A percentile compares a stretch with the other conserved stretches of the same genome.
Evolutionary conservation across 35 echinoderm and acorn worm species (phyloP).

Genomic region (Ophioderma brevispina): DNA sequence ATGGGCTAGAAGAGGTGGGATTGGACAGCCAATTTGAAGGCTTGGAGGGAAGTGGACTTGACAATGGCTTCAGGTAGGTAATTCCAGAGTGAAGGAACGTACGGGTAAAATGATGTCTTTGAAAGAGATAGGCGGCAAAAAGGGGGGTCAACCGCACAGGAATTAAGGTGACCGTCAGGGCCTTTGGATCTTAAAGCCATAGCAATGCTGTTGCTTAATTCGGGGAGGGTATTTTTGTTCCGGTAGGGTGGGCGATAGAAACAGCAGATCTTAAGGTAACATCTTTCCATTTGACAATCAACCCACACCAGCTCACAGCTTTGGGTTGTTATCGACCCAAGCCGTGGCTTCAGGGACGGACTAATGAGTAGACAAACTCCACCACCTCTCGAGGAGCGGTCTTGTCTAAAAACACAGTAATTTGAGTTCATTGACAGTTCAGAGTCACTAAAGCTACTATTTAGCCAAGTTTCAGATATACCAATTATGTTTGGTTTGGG

Average conservation of each 20-base stretch:
- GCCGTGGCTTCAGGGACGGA: background rate
- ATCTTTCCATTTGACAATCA: background rate
- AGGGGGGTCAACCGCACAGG: no score
- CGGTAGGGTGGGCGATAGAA: background rate
- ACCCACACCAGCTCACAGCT: background rate
- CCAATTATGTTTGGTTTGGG: background rate
- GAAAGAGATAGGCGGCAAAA: no score
- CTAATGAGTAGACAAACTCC: background rate
- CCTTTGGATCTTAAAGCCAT: background rate
- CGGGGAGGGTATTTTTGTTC: background rate
- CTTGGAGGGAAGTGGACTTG: no score
- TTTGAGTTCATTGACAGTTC: background rate
- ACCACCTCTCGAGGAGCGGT: background rate
- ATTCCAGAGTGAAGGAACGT: no score
- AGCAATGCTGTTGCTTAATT: background rate
- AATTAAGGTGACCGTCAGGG: no score
- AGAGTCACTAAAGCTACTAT: conserved; percentile 4
- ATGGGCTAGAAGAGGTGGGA: no score
- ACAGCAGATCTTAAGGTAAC: background rate
- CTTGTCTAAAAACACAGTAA: background rate
- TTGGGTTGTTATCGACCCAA: background rate
- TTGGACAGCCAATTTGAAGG: no score
- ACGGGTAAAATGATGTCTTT: no score
- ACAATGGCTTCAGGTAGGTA: no score
- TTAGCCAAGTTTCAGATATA: background rate